phyloP scores from a whole-genome alignment of 2,888 invertebrate species.

The Chaitophorus viminalis region DNA sequence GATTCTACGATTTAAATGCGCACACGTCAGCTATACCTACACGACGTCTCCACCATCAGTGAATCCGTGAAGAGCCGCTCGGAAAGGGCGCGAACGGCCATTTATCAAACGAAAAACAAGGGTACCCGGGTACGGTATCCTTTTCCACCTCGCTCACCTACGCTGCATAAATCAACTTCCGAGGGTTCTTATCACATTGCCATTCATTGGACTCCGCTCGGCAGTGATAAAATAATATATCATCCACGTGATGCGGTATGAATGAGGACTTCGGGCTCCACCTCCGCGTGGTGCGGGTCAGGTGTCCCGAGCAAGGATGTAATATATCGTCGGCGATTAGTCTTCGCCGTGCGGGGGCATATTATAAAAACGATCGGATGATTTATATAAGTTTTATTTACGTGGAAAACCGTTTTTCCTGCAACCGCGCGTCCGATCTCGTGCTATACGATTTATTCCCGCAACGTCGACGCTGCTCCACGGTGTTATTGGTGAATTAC shows the following conservation, averaged over 20 bases:
- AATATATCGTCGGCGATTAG: constrained; percentile 56
- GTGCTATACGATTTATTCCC: constrained; percentile 37
- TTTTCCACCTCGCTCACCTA: constrained; percentile 49
- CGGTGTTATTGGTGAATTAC: background rate
- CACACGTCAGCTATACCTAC: background rate
- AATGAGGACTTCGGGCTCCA: constrained; percentile 14
- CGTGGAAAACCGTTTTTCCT: constrained; percentile 43
- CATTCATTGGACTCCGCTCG: constrained; percentile 47
- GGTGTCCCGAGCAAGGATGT: constrained; percentile 31
- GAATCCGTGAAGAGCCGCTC: background rate
- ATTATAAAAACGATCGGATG: constrained; percentile 51
- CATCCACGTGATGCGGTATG: background rate
- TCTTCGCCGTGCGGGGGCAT: constrained; percentile 25
- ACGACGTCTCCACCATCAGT: background rate
- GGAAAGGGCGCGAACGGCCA: constrained; percentile 12
- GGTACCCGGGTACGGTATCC: constrained; percentile 23
- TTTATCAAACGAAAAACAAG: constrained; percentile 49
- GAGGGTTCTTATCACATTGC: constrained; percentile 54
- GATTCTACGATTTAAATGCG: background rate
- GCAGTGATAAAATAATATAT: constrained; percentile 60
- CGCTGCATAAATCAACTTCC: constrained; percentile 56
- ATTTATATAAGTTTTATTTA: constrained; percentile 56
- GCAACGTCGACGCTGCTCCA: background rate
- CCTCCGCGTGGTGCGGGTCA: constrained; percentile 14
- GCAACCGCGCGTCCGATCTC: background rate